These are phyloP conservation scores for Styela plicata DNA, from an alignment of 23 tunicate species.

Conservation along the genomic window DNA sequence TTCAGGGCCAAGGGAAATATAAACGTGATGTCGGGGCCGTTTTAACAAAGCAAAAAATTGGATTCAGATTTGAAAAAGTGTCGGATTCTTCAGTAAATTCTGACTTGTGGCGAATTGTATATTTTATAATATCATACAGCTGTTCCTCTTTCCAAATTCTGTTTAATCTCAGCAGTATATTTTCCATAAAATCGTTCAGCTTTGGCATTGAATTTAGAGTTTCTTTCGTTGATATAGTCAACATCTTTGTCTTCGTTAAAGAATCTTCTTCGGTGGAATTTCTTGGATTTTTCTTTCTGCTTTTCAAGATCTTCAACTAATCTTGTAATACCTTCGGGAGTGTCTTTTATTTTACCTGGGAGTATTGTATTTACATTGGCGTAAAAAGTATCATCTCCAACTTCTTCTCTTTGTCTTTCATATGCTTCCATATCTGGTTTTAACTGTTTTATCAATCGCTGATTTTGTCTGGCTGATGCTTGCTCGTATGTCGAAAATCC, in stretches of 20 bases:
- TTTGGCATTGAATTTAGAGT: slow-evolving; percentile 71
- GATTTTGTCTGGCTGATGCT: slow-evolving; percentile 72
- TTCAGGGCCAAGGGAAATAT: no score
- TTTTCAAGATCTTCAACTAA: slow-evolving; percentile 80
- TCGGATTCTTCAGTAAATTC: no score
- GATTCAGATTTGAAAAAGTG: no score
- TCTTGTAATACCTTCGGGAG: slow-evolving; percentile 67
- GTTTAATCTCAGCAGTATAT: slow-evolving; percentile 92
- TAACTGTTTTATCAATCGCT: slow-evolving; percentile 46
- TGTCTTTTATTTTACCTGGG: slow-evolving; percentile 80
- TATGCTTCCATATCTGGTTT: slow-evolving; percentile 81
- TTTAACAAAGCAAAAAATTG: no score
- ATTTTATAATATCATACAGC: slow-evolving; percentile 46
- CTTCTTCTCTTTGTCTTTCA: slow-evolving; percentile 58
- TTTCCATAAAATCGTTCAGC: slow-evolving; percentile 88
- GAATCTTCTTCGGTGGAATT: slow-evolving; percentile 64
- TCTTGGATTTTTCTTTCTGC: slow-evolving; percentile 72
- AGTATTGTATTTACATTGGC: slow-evolving; percentile 82
- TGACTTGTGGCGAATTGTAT: no score
- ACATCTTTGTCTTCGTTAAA: slow-evolving; percentile 71
- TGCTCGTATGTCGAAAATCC: slow-evolving; percentile 89
- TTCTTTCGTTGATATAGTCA: slow-evolving; percentile 90
- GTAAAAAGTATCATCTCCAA: slow-evolving; percentile 84
- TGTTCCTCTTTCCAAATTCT: slow-evolving; percentile 91
- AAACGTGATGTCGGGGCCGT: no score